Evolutionary conservation across 2,888 invertebrate genomes (phyloP), one percentile per base, ranked within the genome.

Genomic region (Cephus nigrinus): DNA sequence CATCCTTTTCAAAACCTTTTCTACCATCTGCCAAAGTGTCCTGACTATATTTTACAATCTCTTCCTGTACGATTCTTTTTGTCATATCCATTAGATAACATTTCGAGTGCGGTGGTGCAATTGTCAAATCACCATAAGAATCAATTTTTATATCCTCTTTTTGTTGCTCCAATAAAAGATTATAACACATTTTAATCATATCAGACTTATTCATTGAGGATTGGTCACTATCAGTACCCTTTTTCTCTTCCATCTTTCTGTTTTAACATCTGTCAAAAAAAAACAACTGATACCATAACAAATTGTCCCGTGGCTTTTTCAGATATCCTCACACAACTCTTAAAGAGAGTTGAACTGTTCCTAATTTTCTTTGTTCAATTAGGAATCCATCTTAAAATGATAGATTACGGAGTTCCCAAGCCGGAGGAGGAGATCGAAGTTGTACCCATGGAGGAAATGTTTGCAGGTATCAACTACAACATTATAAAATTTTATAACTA

Each of bases 401-500:
- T 30, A 68, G 68, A 75, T 75, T 78, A 68, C 33, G 72, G 4
- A 15, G 5, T 74, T n/a, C 36, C n/a, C 68, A 71, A 75, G 5
- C 79, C 80, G 35, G 80, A 79, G 34, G 77, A 77, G 11, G 80
- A 79, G 55, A 76, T 79, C 68, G 79, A 79, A 30, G 80, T 86
- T 12, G 75, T 86, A 73, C 83, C 88, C 3, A 78, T 88, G 33
- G 75, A 81, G 35, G 83, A 83, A 34, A 88, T 88, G 84, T 88
- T 88, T 69, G 82, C 81, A 77, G 86, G 88, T 88, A 80, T 68
- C 73, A 30, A 31, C 15, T 31, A 11, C 12, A 31, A 33, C n/a
- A n/a, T 36, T 74, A 74, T 36, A 73, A 75, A 31, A 30, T 79
- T 75, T 76, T 69, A 69, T n/a, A 12, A 78, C 12, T 34, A 75